Conservation (phyloP, 2,888 invertebrate genomes). For the Ariolimax columbianus region DNA sequence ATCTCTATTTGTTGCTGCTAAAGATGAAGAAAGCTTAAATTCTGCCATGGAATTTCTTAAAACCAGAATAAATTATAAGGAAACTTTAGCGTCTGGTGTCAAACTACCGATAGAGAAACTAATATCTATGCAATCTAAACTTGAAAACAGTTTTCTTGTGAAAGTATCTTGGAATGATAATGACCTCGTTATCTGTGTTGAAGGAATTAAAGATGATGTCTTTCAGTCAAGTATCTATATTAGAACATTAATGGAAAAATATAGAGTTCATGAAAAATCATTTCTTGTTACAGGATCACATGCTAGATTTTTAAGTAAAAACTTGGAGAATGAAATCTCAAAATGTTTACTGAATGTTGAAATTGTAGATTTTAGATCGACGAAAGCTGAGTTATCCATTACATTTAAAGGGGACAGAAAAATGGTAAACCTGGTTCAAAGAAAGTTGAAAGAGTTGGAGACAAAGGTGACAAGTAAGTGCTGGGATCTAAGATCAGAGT, state of each 20-base stretch:
- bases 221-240: neutral
- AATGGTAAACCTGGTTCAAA: neutral
- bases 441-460: neutral
- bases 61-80: constrained; percentile 4
- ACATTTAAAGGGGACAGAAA: constrained; percentile 16
- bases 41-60: constrained; percentile 8
- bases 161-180: constrained; percentile 20
- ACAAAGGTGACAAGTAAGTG: neutral
- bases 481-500: constrained; percentile 27
- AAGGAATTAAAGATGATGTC: constrained; percentile 42
- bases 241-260: neutral
- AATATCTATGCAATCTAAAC: neutral
- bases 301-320: constrained; percentile 4
- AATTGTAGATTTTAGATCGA: neutral
- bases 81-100: neutral
- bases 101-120: constrained; percentile 4
- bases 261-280: neutral
- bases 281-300: neutral
- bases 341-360: neutral
- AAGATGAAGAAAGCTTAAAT: constrained; percentile 13
- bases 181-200: neutral
- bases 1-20: neutral
- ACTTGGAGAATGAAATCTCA: neutral
- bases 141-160: constrained; percentile 32
- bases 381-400: neutral